phyloP scores from a whole-genome alignment of 2,797 vertebrate species.

The Euphonia xanthogaster region DNA sequence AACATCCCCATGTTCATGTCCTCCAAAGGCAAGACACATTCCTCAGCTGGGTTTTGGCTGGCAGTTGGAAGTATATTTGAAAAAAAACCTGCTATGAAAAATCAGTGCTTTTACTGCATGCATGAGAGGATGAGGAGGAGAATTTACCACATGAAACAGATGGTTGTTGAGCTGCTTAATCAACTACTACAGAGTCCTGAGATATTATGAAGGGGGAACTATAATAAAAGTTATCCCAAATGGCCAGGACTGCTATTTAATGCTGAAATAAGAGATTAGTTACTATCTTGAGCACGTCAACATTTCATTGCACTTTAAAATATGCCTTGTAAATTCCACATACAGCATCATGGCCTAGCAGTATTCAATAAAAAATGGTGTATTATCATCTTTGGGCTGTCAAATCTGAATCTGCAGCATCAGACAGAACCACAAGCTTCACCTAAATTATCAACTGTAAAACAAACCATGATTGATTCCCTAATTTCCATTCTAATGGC shows the following conservation, averaged over 20 bases:
- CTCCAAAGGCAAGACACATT: background rate
- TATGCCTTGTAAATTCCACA: background rate
- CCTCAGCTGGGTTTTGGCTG: background rate
- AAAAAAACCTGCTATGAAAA: background rate
- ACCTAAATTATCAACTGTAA: slow-evolving; percentile 11
- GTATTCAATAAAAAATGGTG: background rate
- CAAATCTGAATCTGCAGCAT: background rate
- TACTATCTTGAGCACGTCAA: background rate
- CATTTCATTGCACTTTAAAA: slow-evolving; percentile 1
- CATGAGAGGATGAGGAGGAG: background rate
- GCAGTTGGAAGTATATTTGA: background rate
- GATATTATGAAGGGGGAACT: background rate
- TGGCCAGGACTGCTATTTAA: background rate
- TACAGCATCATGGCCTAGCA: background rate
- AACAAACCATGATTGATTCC: slow-evolving; percentile 12
- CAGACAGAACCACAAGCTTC: background rate
- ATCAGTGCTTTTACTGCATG: background rate
- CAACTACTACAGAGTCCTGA: background rate
- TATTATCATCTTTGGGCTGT: background rate
- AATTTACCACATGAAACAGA: background rate
- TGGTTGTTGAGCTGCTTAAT: background rate
- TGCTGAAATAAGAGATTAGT: background rate
- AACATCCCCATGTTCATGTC: background rate
- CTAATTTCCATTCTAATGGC: slow-evolving; percentile 60
- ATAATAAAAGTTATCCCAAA: background rate